Evolutionary conservation across 2,797 vertebrate genomes (phyloP), one percentile per base, ranked within the genome.

Genomic region (Cynopterus sphinx): DNA sequence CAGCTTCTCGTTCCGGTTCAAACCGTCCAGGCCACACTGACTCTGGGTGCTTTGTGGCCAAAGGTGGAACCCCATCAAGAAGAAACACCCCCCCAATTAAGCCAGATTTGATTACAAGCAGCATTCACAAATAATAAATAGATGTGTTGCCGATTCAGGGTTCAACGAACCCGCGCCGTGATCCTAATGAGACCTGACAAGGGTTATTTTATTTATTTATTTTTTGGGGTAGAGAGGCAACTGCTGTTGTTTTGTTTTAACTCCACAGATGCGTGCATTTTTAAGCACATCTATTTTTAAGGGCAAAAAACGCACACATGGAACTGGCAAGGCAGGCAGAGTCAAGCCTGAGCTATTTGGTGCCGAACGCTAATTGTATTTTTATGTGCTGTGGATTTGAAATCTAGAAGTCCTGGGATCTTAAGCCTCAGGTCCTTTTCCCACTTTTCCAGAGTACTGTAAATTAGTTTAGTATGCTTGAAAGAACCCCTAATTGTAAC

Each of bases 391-490:
- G 92, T 95, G 97, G 93, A 96, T 98, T 97, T 97, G 96, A 97
- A 98, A 94, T 92, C 94, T 96, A 78, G 94, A 98, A 97, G 95
- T 92, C 94, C 87, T 7, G 0, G 93, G 97, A 97, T 97, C 98
- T 98, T 97, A 96, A 97, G 96, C 89, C 95, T 96, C 96, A 19
- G 94, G 96, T 97, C 94, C 97, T 98, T 98, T 98, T 98, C 98
- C 98, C 98, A 98, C 98, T 98, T 98, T 98, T 98, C 97, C 96
- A 98, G 98, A 97, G 98, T 98, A 98, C 99, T 99, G 99, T 99
- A 99, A 99, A 99, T 98, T 98, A 99, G 98, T 99, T 99, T 99
- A 99, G 98, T 98, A 98, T 98, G 98, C 98, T 98, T 99, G 99
- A 99, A 98, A 98, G 98, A 98, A 98, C 98, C 98, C 98, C 98